Base-by-base conservation (phyloP, 2,888 invertebrate genomes). In the Linnaemya tessellans region DNA sequence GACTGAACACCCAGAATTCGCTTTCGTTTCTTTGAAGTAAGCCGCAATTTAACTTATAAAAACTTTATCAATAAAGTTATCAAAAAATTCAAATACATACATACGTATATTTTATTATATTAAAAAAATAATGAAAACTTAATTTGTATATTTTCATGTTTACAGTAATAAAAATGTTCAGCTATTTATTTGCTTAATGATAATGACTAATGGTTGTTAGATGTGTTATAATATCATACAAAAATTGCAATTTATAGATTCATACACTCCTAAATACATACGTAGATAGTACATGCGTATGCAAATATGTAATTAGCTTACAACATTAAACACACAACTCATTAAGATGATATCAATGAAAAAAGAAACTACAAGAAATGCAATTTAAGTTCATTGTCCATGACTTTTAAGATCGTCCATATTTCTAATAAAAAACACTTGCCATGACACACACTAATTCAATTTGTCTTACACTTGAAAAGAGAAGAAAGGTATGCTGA, bases 361-460 rank as follows among this genome's bases (percentile, higher is more conserved):
- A 15, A 74, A 38, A 49, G 9, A 20, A 74, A 51, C 0, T 11
- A 64, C 4, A 10, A 62, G n/a, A 62, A 3, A 64, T 18, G 8
- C 3, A 58, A 4, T 41, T 51, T 22, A 41, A 41, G 64, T 74
- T 74, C 64, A 74, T 41, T n/a, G 62, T 51, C 51, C 51, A 64
- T 74, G 51, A 64, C 49, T 56, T 25, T 4, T 8, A 22, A 74
- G 7, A 74, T 74, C 18, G 22, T 62, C 13, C 9, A 20, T 49
- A 41, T 15, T 41, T 41, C 11, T 51, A 51, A 49, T 18, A 67
- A 77, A 78, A 38, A 65, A 20, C 43, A 22, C 30, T 65, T 77
- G 75, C 65, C 65, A 77, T 35, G 49, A 18, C 30, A 49, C 49
- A 49, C 13, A 49, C 9, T 35, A 30, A 2, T 20, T 15, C 7